Conservation (phyloP, 2,797 vertebrate species). For the Pseudomugil tenellus region DNA sequence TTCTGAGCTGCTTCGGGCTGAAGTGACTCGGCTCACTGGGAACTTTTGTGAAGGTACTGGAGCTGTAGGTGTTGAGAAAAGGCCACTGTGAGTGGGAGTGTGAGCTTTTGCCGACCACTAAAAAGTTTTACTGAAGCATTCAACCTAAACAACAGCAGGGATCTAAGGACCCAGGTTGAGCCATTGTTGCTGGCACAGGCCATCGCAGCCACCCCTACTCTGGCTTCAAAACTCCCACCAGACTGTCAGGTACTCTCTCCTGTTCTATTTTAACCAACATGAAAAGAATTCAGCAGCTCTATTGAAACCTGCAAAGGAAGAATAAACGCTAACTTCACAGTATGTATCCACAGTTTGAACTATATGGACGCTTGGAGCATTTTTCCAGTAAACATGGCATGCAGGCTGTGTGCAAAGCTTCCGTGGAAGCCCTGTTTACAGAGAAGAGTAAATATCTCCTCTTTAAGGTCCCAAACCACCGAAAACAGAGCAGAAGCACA, state of each 20-base stretch:
- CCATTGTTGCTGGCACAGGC: slow-evolving; percentile 29
- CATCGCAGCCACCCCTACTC: neutral
- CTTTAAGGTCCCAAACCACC: slow-evolving; percentile 15
- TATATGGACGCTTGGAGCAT: neutral
- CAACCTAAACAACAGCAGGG: slow-evolving; percentile 41
- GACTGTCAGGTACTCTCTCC: slow-evolving; percentile 1
- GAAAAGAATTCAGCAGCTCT: slow-evolving; percentile 1
- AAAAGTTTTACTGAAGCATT: slow-evolving; percentile 56
- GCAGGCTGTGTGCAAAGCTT: slow-evolving; percentile 5
- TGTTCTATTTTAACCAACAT: neutral
- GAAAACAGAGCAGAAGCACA: slow-evolving; percentile 15
- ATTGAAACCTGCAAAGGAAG: neutral
- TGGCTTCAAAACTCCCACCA: neutral
- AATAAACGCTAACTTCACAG: neutral
- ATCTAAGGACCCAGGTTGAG: slow-evolving; percentile 38
- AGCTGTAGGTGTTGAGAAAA: slow-evolving; percentile 60
- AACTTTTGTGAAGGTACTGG: slow-evolving; percentile 57
- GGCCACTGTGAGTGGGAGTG: slow-evolving; percentile 60
- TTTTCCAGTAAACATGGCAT: slow-evolving; percentile 19
- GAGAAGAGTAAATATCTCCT: slow-evolving; percentile 35
- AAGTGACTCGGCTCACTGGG: slow-evolving; percentile 40
- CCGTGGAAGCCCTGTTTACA: slow-evolving; percentile 38
- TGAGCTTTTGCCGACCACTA: slow-evolving; percentile 64
- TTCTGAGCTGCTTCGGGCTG: neutral
- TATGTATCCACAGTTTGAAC: neutral